Base-by-base conservation (phyloP, 1,140 invertebrate species). In the Amyelois transitella region DNA sequence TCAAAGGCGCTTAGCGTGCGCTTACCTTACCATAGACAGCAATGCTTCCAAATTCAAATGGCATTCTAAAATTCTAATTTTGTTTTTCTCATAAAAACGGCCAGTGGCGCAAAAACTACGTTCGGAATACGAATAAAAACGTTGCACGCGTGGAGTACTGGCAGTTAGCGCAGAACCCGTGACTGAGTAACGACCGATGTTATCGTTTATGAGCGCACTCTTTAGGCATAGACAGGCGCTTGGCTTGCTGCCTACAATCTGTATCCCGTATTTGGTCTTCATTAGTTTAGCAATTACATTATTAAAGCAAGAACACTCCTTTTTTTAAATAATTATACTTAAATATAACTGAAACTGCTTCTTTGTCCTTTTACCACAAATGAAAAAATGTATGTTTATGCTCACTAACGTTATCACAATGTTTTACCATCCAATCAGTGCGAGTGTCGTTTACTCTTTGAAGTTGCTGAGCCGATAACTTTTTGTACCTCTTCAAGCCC, bases 101-200 rank as follows among this genome's bases (percentile, higher is more conserved):
- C 49, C 32, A 50, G 32, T 51, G 38, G 49, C 48, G 50, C 58
- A 68, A 71, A 38, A 38, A 38, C 12, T 38, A 14, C 32, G 32
- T 38, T 38, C 32, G 32, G 18, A 18, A 54, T 53, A 51, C 25
- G 58, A 48, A 70, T 59, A 82, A 81, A 81, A 83, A 81, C 64
- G 55, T 63, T 83, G 69, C 78, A 80, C 81, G 81, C 79, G 78
- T 80, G 69, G 67, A 63, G 66, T 78, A 74, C 48, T 53, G 69
- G 75, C 72, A 81, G 77, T 85, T 81, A 85, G 79, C 78, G 73
- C 81, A 81, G 47, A 14, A 62, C 25, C 81, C 81, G 77, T 85
- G 78, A 82, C 77, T 75, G 72, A 55, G 57, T 80, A 85, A 85
- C 78, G 69, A 81, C 68, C 72, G 79, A 83, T 85, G 72, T 81